Evolutionary conservation across 2,888 invertebrate genomes (phyloP).

Genomic region (Trissoscelio sp.): DNA sequence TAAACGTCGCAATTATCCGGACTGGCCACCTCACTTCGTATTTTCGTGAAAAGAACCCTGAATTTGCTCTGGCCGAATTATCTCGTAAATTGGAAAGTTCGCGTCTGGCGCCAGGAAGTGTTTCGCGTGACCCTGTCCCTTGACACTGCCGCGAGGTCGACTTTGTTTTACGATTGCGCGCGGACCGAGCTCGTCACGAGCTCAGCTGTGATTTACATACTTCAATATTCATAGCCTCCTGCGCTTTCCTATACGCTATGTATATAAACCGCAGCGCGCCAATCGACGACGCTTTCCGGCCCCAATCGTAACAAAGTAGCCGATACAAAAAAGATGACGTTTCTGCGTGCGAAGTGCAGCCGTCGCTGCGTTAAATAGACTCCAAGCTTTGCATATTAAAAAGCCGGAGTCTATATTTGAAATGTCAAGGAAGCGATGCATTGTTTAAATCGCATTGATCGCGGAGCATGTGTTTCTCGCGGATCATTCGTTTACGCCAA

Average conservation of each 20-base stretch:
- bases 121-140: constrained; percentile 69
- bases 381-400: constrained; percentile 26
- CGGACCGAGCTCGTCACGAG: constrained; percentile 67
- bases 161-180: constrained; percentile 67
- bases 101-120: constrained; percentile 62
- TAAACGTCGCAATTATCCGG: constrained; percentile 18
- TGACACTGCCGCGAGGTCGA: constrained; percentile 69
- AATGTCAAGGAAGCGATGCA: constrained; percentile 68
- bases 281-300: constrained; percentile 24
- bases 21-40: background rate
- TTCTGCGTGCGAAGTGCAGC: constrained; percentile 30
- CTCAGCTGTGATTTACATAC: constrained; percentile 76
- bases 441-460: constrained; percentile 63
- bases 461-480: constrained; percentile 30
- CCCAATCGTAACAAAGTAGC: constrained; percentile 28
- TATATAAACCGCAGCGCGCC: background rate
- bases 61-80: constrained; percentile 21
- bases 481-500: constrained; percentile 23
- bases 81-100: constrained; percentile 55
- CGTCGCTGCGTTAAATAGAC: constrained; percentile 26
- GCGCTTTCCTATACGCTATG: constrained; percentile 3
- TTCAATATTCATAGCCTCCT: constrained; percentile 76
- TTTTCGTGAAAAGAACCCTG: constrained; percentile 33
- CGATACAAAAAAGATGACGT: constrained; percentile 30
- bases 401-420: constrained; percentile 58